Evolutionary conservation across 2,888 invertebrate species (phyloP).

Genomic region (Sarcophaga rosellei): DNA sequence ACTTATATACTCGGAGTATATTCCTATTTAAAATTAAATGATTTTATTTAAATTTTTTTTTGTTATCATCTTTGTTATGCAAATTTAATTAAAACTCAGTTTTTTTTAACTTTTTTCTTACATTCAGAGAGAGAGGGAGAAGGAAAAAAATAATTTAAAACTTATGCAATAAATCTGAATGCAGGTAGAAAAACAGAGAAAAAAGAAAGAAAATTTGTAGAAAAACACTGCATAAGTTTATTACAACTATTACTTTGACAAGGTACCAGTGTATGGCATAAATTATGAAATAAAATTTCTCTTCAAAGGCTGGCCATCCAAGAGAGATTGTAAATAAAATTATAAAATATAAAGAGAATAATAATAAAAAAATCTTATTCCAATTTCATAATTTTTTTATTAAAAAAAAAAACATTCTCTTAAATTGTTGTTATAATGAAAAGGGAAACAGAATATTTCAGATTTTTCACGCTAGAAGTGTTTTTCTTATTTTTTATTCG

Average conservation of each 20-base stretch:
- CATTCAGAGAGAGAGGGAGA: too few relatives aligned
- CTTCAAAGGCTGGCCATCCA: conserved; percentile 14
- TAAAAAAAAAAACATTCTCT: too few relatives aligned
- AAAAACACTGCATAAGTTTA: conserved; percentile 21
- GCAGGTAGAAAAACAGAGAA: neutral
- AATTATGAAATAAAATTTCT: conserved; percentile 25
- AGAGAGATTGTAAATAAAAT: conserved; percentile 39
- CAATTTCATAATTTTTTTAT: conserved; percentile 42
- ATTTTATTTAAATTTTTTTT: neutral
- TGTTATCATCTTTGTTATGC: conserved; percentile 16
- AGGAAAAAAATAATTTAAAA: conserved; percentile 31
- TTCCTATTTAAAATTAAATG: neutral
- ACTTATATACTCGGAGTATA: too few relatives aligned
- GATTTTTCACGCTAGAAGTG: conserved; percentile 47
- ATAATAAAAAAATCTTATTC: conserved; percentile 10
- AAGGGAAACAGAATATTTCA: neutral
- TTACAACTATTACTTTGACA: conserved; percentile 30
- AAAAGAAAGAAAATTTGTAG: neutral
- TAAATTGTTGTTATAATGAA: neutral
- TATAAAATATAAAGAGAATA: conserved; percentile 27
- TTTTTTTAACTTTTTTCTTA: neutral
- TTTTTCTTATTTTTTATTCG: conserved; percentile 35
- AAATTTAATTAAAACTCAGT: conserved; percentile 29
- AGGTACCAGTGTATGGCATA: neutral
- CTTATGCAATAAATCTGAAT: conserved; percentile 43